phyloP scores from a whole-genome alignment of 2,113 vertebrate genomes.

The Nansenia antarctica region DNA sequence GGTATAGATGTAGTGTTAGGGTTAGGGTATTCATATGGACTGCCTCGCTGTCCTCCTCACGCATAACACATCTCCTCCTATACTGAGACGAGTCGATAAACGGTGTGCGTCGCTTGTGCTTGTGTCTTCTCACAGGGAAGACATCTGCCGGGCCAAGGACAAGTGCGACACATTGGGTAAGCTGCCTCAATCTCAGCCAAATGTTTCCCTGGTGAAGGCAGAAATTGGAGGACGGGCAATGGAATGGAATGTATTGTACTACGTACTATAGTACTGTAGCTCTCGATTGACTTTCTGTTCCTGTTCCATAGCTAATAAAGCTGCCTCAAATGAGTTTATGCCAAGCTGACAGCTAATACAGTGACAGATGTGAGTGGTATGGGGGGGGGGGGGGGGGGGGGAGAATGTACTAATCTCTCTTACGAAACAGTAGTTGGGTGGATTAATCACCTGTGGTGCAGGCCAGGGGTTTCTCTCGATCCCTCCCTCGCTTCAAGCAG shows the following conservation, averaged over 20 bases:
- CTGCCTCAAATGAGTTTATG: neutral
- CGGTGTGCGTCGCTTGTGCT: neutral
- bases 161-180: conserved; percentile 98
- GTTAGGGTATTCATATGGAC: neutral
- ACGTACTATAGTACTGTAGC: no score
- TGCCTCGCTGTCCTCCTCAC: neutral
- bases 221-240: neutral
- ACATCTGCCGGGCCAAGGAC: conserved; percentile 94
- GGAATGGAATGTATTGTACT: no score
- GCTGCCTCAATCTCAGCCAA: conserved; percentile 13
- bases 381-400: conserved; percentile 5
- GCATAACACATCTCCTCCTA: neutral
- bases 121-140: conserved; percentile 81
- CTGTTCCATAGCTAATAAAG: no score
- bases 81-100: neutral
- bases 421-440: conserved; percentile 51
- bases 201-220: conserved; percentile 15
- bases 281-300: no score
- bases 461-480: neutral
- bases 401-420: conserved; percentile 55
- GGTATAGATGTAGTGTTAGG: no score
- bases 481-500: neutral
- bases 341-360: neutral
- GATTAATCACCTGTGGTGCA: conserved; percentile 50
- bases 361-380: neutral